These are phyloP conservation scores for Malacoctenus gilli DNA, from an alignment of 2,797 vertebrate species.

Conservation along the genomic window DNA sequence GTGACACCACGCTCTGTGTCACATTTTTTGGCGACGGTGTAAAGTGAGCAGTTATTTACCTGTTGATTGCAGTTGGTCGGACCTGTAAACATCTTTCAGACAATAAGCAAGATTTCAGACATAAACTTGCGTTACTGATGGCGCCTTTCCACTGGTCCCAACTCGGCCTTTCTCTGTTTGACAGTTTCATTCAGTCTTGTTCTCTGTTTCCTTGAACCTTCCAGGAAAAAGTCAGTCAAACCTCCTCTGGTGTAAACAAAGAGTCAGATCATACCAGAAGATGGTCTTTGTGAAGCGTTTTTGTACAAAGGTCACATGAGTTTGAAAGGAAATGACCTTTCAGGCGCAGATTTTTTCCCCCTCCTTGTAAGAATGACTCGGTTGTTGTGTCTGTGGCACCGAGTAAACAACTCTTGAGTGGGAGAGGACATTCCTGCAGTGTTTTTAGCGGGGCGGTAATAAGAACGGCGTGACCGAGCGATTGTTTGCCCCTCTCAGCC, in stretches of 20 bases:
- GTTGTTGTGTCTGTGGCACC: slow-evolving; percentile 31
- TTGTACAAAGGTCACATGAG: background rate
- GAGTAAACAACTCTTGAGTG: slow-evolving; percentile 27
- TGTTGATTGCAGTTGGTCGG: slow-evolving; percentile 4
- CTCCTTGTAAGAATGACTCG: background rate
- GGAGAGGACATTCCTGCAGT: slow-evolving; percentile 35
- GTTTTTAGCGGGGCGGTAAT: slow-evolving; percentile 35
- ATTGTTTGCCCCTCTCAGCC: slow-evolving; percentile 25
- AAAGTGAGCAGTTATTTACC: slow-evolving; percentile 22
- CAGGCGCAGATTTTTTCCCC: slow-evolving; percentile 2
- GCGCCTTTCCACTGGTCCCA: too few relatives aligned
- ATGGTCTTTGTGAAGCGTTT: too few relatives aligned
- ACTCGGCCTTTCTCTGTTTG: too few relatives aligned
- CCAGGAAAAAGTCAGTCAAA: too few relatives aligned
- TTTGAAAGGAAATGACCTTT: slow-evolving; percentile 37
- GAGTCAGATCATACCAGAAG: too few relatives aligned
- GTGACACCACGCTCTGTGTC: slow-evolving; percentile 1
- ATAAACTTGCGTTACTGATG: too few relatives aligned
- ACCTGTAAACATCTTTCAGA: too few relatives aligned
- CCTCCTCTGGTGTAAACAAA: too few relatives aligned
- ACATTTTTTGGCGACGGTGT: slow-evolving; percentile 9
- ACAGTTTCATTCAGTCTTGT: too few relatives aligned
- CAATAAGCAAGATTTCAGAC: too few relatives aligned
- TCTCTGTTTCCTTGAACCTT: too few relatives aligned
- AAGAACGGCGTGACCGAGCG: slow-evolving; percentile 36